Base-by-base conservation (phyloP, 2,888 invertebrate genomes). In the Boloria selene region DNA sequence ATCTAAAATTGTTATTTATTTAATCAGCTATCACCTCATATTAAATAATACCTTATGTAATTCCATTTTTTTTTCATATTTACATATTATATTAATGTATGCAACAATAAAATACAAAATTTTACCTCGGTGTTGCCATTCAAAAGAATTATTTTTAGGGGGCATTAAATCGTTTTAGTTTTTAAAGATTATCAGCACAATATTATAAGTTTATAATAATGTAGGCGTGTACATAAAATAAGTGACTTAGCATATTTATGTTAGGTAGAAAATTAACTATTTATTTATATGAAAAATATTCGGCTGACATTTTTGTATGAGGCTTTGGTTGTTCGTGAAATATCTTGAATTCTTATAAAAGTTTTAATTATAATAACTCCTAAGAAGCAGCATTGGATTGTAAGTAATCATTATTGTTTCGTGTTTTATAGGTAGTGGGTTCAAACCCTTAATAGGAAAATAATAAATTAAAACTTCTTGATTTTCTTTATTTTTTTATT, bases 161-260 rank as follows among this genome's bases (percentile, higher is more conserved):
- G 65, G 67, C 70, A 68, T 72, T 63, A 66, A 50, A 64, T 56
- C 62, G 59, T 26, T 65, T 58, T 13, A 26, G 52, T 49, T 65
- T 58, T 54, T 49, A 49, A 56, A 55, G 3, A 22, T 38, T 61
- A 22, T 62, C 58, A 59, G 70, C 60, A 60, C 68, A 68, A 61
- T 61, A 65, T 65, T 68, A 62, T 53, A 62, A 59, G 38, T 52
- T 64, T 50, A 52, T 62, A 52, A 58, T 44, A 56, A 59, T 45
- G 42, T 54, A 65, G 54, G 53, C 13, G 42, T 56, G 50, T 65
- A 61, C 56, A 65, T 62, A 61, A 17, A 62, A 17, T 65, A 72
- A 71, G 61, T 68, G 68, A 73, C 66, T 67, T 65, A 68, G 38
- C 53, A 42, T 31, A 71, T 71, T 72, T 73, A 72, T 68, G 64